Conservation (phyloP, 2,113 vertebrate genomes). For the Toxotes jaculatrix region DNA sequence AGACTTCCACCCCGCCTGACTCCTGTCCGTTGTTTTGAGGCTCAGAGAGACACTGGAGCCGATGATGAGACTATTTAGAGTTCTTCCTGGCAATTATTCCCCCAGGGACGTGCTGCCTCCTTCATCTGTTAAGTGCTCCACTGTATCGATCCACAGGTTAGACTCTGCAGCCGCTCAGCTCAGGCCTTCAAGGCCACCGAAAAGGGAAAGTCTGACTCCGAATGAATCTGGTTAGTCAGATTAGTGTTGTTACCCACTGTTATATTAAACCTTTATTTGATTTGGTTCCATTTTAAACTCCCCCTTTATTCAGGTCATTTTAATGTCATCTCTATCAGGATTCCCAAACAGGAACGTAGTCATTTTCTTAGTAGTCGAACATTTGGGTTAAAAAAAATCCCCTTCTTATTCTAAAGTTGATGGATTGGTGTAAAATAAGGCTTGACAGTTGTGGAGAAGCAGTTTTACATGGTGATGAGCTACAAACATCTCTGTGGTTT, state of each 20-base stretch:
- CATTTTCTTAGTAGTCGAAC: not conserved
- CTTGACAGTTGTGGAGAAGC: not conserved
- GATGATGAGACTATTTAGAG: constrained; percentile 68
- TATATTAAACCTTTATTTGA: not conserved
- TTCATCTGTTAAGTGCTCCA: constrained; percentile 76
- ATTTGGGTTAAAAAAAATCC: not conserved
- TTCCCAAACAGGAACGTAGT: not conserved
- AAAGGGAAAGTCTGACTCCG: constrained; percentile 52
- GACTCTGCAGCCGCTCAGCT: constrained; percentile 52
- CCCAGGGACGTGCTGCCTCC: constrained; percentile 59
- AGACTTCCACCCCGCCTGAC: constrained; percentile 15
- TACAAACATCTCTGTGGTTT: not conserved
- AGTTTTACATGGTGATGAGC: not conserved
- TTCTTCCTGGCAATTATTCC: constrained; percentile 79
- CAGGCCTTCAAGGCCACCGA: constrained; percentile 5
- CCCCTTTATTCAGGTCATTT: not conserved
- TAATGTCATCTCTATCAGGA: not conserved
- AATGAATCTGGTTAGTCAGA: constrained; percentile 27
- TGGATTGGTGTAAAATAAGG: not conserved
- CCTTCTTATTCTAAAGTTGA: not conserved
- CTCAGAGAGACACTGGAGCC: constrained; percentile 54
- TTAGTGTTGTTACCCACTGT: constrained; percentile 18
- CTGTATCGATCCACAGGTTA: constrained; percentile 75
- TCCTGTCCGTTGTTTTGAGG: constrained; percentile 30
- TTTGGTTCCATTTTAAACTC: constrained; percentile 12